Evolutionary conservation across 2,888 invertebrate species (phyloP).

Genomic region (Abscondita cerata): DNA sequence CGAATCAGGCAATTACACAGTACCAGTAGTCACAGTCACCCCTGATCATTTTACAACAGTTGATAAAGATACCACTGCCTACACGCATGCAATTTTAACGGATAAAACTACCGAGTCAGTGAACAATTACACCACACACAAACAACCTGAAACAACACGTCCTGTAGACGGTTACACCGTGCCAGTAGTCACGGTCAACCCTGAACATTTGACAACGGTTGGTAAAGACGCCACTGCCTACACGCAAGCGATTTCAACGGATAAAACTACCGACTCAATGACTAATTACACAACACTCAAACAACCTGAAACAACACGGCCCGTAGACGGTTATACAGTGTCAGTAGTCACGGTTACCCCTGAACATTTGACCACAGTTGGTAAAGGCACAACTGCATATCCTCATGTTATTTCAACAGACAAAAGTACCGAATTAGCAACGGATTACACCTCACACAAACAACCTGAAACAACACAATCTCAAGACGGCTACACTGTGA

Average conservation of each 20-base stretch:
- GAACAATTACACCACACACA: not conserved
- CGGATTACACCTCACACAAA: not conserved
- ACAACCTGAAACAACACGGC: not conserved
- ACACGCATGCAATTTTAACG: not conserved
- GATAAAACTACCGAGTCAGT: not conserved
- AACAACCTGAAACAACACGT: not conserved
- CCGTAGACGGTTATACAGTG: not conserved
- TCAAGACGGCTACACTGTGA: too few relatives aligned
- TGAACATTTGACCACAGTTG: not conserved
- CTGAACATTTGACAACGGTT: not conserved
- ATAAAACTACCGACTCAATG: not conserved
- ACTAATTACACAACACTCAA: not conserved
- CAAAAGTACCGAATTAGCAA: not conserved
- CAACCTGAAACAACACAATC: too few relatives aligned
- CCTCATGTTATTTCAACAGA: not conserved
- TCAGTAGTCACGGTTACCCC: not conserved
- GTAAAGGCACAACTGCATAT: too few relatives aligned
- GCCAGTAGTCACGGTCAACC: not conserved
- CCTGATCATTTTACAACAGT: not conserved
- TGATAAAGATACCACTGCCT: not conserved
- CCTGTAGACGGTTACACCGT: not conserved
- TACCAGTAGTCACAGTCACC: not conserved
- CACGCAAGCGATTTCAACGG: not conserved
- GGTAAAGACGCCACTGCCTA: not conserved
- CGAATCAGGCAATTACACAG: not conserved